These are phyloP conservation scores for Chiridota heheva DNA, from an alignment of 35 echinoderm and acorn worm genomes.

Conservation along the genomic window DNA sequence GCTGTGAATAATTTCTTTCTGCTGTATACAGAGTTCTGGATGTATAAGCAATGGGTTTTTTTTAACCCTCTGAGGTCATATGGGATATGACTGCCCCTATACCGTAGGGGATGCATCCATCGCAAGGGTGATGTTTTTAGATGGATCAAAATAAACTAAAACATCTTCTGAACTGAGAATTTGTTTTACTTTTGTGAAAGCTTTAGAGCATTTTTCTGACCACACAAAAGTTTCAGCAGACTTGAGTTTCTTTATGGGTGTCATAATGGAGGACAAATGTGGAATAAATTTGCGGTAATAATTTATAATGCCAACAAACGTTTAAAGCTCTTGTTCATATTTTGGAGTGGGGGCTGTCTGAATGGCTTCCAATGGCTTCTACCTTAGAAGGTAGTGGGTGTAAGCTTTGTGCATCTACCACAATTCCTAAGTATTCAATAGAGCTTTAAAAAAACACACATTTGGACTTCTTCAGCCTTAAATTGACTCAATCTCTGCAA, in stretches of 20 bases:
- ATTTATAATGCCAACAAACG: constrained; percentile 36
- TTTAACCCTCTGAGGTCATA: not conserved
- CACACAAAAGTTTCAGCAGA: not conserved
- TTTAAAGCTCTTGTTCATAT: constrained; percentile 1
- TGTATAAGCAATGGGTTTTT: constrained; percentile 48
- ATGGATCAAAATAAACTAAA: constrained; percentile 11
- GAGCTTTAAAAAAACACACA: constrained; percentile 29
- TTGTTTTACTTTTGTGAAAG: constrained; percentile 44
- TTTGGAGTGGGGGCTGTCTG: not conserved
- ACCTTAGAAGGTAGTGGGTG: not conserved
- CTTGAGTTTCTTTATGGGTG: constrained; percentile 11
- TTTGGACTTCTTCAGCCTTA: constrained; percentile 41
- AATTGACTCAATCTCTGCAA: constrained; percentile 8
- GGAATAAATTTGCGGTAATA: constrained; percentile 67
- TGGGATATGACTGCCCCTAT: constrained; percentile 58
- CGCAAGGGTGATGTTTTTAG: constrained; percentile 25
- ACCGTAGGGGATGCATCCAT: constrained; percentile 55
- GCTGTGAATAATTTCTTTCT: constrained; percentile 29
- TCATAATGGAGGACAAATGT: constrained; percentile 30
- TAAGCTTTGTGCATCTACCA: constrained; percentile 7
- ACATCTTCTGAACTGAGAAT: constrained; percentile 12
- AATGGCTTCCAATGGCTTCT: constrained; percentile 2
- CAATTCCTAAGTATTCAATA: constrained; percentile 8
- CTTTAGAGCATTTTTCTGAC: constrained; percentile 21
- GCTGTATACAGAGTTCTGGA: constrained; percentile 38